phyloP scores from a whole-genome alignment of 2,113 vertebrate species.

The Oryzias melastigma region DNA sequence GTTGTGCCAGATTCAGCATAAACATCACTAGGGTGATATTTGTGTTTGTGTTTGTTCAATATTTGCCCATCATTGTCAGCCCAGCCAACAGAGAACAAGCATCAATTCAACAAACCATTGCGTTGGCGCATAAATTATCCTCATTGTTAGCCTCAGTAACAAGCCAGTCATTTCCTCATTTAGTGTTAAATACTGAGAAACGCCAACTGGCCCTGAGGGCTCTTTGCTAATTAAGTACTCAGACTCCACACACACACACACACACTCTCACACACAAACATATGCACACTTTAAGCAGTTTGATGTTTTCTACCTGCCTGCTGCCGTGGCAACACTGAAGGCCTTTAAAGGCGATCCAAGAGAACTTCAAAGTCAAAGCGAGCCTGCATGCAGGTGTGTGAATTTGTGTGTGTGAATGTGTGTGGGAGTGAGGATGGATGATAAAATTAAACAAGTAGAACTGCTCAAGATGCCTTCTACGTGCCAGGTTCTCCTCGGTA shows the following conservation, averaged over 20 bases:
- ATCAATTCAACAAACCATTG: constrained; percentile 50
- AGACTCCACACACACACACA: constrained; percentile 14
- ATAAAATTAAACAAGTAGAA: constrained; percentile 64
- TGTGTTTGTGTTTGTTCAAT: constrained; percentile 36
- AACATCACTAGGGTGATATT: constrained; percentile 42
- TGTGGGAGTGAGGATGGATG: constrained; percentile 43
- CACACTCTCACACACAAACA: constrained; percentile 30
- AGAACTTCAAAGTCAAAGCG: constrained; percentile 70
- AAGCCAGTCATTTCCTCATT: constrained; percentile 59
- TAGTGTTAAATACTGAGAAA: constrained; percentile 65
- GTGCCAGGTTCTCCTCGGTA: constrained; percentile 21
- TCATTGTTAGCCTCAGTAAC: constrained; percentile 64
- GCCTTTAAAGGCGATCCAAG: constrained; percentile 70
- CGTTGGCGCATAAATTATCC: constrained; percentile 62
- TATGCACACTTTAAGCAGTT: constrained; percentile 28
- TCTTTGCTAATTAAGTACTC: constrained; percentile 69
- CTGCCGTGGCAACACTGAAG: constrained; percentile 66
- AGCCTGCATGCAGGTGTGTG: constrained; percentile 32
- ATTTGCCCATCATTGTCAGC: constrained; percentile 55
- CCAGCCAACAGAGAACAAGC: constrained; percentile 38
- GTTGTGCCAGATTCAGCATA: constrained; percentile 26
- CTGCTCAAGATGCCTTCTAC: constrained; percentile 37
- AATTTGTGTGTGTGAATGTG: constrained; percentile 17
- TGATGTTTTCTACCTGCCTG: constrained; percentile 70
- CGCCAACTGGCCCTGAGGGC: constrained; percentile 55